Percentiles rank a stretch among this genome's conserved stretches.
Conservation (phyloP, 2,797 vertebrate genomes). For the Tamandua tetradactyla region DNA sequence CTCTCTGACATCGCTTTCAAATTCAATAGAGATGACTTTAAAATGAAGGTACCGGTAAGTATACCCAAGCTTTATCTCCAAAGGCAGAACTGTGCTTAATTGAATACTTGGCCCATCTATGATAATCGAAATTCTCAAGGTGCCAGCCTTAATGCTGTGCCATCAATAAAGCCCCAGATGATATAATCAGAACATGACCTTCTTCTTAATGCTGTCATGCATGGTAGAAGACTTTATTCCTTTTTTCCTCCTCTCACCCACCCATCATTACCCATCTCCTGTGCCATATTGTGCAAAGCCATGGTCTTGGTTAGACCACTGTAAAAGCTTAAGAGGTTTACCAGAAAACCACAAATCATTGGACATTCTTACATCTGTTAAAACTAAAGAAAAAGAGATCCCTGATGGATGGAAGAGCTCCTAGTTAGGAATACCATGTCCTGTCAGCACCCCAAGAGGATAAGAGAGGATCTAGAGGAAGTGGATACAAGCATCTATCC, state of each 20-base stretch:
- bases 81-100: fast-evolving
- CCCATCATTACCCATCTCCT: background rate
- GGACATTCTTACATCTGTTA: background rate
- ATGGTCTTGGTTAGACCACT: background rate
- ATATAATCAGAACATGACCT: background rate
- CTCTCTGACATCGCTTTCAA: conserved; percentile 95
- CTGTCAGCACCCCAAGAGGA: background rate
- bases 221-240: fast-evolving
- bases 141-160: background rate
- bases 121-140: fast-evolving
- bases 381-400: background rate
- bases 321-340: background rate
- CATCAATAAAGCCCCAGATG: background rate
- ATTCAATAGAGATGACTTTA: conserved; percentile 98
- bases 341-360: background rate
- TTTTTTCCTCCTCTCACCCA: background rate
- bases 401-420: fast-evolving
- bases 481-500: fast-evolving
- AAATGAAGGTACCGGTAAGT: conserved; percentile 98
- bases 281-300: background rate
- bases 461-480: background rate
- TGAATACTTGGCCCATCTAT: background rate
- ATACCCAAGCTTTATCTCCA: fast-evolving
- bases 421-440: fast-evolving
- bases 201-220: background rate